These are phyloP conservation scores for Symphodus melops DNA, from an alignment of 2,113 vertebrate genomes.

Conservation along the genomic window DNA sequence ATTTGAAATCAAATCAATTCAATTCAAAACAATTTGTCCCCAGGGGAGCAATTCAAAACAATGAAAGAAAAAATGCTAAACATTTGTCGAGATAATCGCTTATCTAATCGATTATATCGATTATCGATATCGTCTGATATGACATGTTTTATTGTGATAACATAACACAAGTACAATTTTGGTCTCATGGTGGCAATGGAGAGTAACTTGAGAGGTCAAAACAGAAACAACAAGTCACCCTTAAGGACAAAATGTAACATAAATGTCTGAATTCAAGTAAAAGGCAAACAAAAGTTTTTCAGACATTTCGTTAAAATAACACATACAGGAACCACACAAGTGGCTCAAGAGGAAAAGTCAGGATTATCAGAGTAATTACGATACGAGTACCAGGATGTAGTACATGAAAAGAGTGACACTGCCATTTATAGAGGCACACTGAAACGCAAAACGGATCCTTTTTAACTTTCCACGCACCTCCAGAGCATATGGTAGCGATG, in stretches of 20 bases:
- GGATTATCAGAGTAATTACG: too few relatives aligned
- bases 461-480: conserved; percentile 13
- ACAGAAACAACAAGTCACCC: neutral
- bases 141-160: too few relatives aligned
- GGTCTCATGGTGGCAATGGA: neutral
- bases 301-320: neutral
- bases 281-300: neutral
- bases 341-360: too few relatives aligned
- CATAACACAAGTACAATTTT: neutral
- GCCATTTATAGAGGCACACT: neutral
- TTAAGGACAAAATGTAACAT: neutral
- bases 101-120: too few relatives aligned
- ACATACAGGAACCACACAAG: neutral
- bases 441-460: neutral
- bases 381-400: neutral
- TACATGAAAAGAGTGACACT: neutral
- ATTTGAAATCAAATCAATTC: too few relatives aligned
- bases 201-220: conserved; percentile 3
- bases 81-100: too few relatives aligned
- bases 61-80: too few relatives aligned
- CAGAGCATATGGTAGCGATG: conserved; percentile 17
- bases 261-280: conserved; percentile 6
- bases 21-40: too few relatives aligned
- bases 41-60: too few relatives aligned
- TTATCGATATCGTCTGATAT: too few relatives aligned